Conservation (phyloP, 2,113 vertebrate genomes). For the Ranitomeya imitator region DNA sequence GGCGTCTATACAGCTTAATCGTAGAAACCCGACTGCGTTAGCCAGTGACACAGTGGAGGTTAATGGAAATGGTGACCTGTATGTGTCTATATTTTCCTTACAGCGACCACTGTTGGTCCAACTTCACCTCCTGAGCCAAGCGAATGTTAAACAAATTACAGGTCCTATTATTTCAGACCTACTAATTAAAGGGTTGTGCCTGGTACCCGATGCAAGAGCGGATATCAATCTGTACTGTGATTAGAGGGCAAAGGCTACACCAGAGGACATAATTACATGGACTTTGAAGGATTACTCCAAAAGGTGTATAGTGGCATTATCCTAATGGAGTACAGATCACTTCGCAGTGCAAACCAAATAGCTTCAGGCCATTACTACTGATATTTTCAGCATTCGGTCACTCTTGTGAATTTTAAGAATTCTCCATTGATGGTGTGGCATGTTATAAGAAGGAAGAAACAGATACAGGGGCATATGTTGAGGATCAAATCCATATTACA, state of each 20-base stretch:
- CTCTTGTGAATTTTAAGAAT: background rate
- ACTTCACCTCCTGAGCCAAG: slow-evolving; percentile 24
- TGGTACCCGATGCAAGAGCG: slow-evolving; percentile 59
- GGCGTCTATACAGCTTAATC: background rate
- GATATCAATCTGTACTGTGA: slow-evolving; percentile 35
- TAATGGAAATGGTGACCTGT: slow-evolving; percentile 17
- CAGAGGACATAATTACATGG: slow-evolving; percentile 2
- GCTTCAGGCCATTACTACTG: background rate
- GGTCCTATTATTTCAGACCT: slow-evolving; percentile 16
- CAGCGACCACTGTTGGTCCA: background rate
- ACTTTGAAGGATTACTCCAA: slow-evolving; percentile 44
- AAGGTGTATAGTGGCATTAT: slow-evolving; percentile 34
- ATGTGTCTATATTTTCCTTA: background rate
- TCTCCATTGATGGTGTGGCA: background rate
- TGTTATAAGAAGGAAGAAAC: background rate
- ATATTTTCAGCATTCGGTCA: background rate
- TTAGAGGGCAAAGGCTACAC: slow-evolving; percentile 23
- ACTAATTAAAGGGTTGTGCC: slow-evolving; percentile 59
- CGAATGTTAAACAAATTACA: slow-evolving; percentile 56
- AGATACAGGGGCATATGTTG: background rate
- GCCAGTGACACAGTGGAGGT: background rate
- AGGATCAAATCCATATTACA: background rate
- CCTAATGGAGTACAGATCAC: slow-evolving; percentile 36
- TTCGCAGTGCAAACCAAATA: background rate
- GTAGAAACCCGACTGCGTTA: background rate